These are phyloP conservation scores for Sapayoa aenigma DNA, from an alignment of 2,113 vertebrate genomes.

Conservation along the genomic window DNA sequence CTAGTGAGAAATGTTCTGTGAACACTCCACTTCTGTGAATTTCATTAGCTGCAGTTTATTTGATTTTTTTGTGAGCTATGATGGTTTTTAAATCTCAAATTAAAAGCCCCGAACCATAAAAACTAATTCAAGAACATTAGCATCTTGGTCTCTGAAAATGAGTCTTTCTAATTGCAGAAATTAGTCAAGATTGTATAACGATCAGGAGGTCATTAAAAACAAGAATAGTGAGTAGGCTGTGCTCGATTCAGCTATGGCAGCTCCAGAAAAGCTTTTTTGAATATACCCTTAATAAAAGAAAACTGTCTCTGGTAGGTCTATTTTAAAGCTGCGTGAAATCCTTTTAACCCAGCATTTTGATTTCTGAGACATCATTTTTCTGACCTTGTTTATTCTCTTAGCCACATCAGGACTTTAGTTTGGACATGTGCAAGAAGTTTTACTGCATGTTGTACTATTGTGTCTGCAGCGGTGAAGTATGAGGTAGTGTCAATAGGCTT, in stretches of 20 bases:
- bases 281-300: background rate
- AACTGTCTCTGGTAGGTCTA: background rate
- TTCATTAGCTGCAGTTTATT: slow-evolving; percentile 82
- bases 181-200: slow-evolving; percentile 73
- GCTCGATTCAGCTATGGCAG: background rate
- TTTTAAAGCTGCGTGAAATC: background rate
- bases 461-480: background rate
- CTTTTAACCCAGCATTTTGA: background rate
- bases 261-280: background rate
- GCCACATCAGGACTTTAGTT: background rate
- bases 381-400: background rate
- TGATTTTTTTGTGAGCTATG: slow-evolving; percentile 74
- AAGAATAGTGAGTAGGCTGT: slow-evolving; percentile 8
- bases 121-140: slow-evolving; percentile 76
- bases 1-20: slow-evolving; percentile 74
- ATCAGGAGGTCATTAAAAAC: slow-evolving; percentile 71
- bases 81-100: slow-evolving; percentile 81
- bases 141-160: slow-evolving; percentile 70
- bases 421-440: background rate
- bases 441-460: background rate
- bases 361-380: background rate
- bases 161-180: slow-evolving; percentile 74
- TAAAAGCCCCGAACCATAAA: slow-evolving; percentile 77
- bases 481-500: background rate
- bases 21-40: slow-evolving; percentile 76